Evolutionary conservation across 2,113 vertebrate genomes (phyloP), one percentile per base, ranked within the genome.

Genomic region (Zapornia atra): DNA sequence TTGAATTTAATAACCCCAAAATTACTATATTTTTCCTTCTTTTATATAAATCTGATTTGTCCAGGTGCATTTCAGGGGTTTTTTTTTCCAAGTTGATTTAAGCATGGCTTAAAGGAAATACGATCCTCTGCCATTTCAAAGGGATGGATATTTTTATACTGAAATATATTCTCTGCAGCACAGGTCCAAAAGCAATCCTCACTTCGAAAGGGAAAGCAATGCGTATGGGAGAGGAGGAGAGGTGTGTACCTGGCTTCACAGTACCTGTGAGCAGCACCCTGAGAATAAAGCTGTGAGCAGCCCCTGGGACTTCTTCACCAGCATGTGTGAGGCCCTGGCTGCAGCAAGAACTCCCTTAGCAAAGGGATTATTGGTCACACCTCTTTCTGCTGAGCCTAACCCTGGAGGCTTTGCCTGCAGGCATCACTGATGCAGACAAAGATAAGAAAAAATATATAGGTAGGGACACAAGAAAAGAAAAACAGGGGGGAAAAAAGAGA

Each of bases 351-450:
- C 22, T 86, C 76, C 69, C 85, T 54, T 11, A 81, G 90, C 79
- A 70, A 81, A 83, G 60, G 77, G 68, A 88, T 93, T 90, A 4
- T 22, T 61, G 90, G 95, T 84, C 92, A 40, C 80, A 90, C 80
- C 57, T 93, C 80, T 54, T 87, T 71, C 88, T 87, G 14, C 76
- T 78, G 75, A 64, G 88, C 72, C 86, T 75, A 75, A 86, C 76
- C 90, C 88, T 78, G 90, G 65, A 95, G 95, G 88, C 94, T 95
- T 78, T 75, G 90, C 96, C 93, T 95, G 90, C 79, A 88, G 94
- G 88, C 93, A 96, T 88, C 65, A 14, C 85, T 56, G 82, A 77
- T 10, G 57, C 91, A 82, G 76, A 56, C 46, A 68, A 63, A 84
- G 84, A 92, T 83, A 46, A 46, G 59, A 78, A 85, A 94, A 96